These are phyloP conservation scores for Litoditis marina DNA, from an alignment of 2,888 invertebrate genomes.

Conservation along the genomic window DNA sequence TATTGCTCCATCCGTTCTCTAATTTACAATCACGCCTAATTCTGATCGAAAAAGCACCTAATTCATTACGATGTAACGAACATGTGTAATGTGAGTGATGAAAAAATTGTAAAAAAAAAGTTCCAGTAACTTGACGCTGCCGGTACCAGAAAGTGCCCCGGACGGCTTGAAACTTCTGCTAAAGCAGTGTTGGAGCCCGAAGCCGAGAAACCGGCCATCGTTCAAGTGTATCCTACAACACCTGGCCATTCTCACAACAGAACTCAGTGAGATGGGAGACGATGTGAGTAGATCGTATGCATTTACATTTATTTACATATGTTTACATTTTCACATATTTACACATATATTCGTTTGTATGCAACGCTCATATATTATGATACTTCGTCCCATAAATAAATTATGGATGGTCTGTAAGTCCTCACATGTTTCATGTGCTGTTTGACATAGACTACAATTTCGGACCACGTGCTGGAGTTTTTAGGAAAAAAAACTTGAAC, in stretches of 20 bases:
- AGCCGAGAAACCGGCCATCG: slow-evolving; percentile 83
- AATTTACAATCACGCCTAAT: not conserved
- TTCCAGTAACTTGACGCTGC: slow-evolving; percentile 80
- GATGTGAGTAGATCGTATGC: slow-evolving; percentile 69
- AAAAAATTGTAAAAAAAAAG: too few relatives aligned
- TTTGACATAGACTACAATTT: too few relatives aligned
- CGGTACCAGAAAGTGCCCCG: slow-evolving; percentile 85
- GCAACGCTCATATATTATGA: too few relatives aligned
- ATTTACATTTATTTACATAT: not conserved
- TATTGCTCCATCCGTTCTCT: not conserved
- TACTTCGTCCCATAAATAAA: not conserved
- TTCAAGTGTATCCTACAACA: slow-evolving; percentile 81
- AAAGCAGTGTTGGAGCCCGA: slow-evolving; percentile 84
- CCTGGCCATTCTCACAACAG: slow-evolving; percentile 83
- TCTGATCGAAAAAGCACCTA: not conserved
- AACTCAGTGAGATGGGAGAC: slow-evolving; percentile 72
- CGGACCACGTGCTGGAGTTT: too few relatives aligned
- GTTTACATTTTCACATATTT: not conserved
- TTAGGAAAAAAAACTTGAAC: too few relatives aligned
- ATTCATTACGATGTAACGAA: too few relatives aligned
- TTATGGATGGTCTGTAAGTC: too few relatives aligned
- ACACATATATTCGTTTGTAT: too few relatives aligned
- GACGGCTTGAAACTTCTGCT: slow-evolving; percentile 65
- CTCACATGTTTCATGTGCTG: too few relatives aligned
- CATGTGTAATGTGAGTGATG: too few relatives aligned